A percentile compares a stretch with the other conserved stretches of the same genome.
phyloP scores from a whole-genome alignment of 1,140 invertebrate species.

The Aporrectodea caliginosa region DNA sequence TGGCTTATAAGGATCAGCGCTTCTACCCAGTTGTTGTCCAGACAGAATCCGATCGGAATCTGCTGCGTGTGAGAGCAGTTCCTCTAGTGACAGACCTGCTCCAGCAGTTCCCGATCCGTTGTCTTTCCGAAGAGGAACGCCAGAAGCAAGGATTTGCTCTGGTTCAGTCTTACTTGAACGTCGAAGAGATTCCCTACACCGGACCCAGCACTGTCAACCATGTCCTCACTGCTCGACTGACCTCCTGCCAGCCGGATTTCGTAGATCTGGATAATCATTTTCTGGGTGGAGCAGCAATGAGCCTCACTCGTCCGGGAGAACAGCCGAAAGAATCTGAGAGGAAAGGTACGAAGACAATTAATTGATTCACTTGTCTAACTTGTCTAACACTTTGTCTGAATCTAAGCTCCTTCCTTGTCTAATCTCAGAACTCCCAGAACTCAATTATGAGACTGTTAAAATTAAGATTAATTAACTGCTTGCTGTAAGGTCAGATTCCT shows the following conservation, averaged over 20 bases:
- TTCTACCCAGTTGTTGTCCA: not conserved
- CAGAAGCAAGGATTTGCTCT: not conserved
- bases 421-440: too few relatives aligned
- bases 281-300: not conserved
- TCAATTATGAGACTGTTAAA: too few relatives aligned
- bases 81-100: not conserved
- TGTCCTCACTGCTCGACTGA: not conserved
- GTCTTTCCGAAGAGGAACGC: not conserved
- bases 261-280: not conserved
- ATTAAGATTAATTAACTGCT: too few relatives aligned
- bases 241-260: not conserved
- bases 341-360: too few relatives aligned
- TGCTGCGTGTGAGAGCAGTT: not conserved
- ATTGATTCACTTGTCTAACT: too few relatives aligned
- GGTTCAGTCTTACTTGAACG: not conserved
- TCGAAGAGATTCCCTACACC: not conserved
- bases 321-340: too few relatives aligned
- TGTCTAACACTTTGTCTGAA: too few relatives aligned
- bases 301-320: too few relatives aligned
- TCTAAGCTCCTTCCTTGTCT: too few relatives aligned
- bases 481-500: too few relatives aligned
- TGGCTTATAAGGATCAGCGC: not conserved
- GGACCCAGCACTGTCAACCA: not conserved
- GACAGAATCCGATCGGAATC: not conserved
- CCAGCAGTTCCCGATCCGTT: not conserved